Conservation (phyloP, 2,797 vertebrate genomes). For the Danio aesculapii region DNA sequence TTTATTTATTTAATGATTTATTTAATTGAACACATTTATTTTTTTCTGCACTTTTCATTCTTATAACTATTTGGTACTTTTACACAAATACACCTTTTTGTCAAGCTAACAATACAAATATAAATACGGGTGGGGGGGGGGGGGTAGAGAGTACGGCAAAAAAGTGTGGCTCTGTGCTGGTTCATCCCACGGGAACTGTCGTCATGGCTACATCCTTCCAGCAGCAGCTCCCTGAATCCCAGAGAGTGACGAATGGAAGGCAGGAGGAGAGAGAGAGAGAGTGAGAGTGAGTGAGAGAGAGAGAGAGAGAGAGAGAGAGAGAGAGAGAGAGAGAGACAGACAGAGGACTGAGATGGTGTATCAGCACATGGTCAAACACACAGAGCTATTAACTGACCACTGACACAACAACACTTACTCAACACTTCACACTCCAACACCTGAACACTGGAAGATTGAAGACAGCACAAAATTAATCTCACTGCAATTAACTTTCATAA, state of each 20-base stretch:
- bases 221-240: constrained; percentile 65
- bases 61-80: neutral
- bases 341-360: constrained; percentile 21
- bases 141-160: constrained; percentile 13
- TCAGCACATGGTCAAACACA: neutral
- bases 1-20: neutral
- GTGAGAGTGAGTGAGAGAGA: neutral
- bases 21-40: neutral
- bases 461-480: neutral
- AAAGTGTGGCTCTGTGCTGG: constrained; percentile 64
- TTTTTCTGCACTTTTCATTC: neutral
- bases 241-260: constrained; percentile 53
- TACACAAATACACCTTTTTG: neutral
- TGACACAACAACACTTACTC: constrained; percentile 12
- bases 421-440: neutral
- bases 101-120: neutral
- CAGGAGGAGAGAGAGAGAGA: constrained; percentile 18
- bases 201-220: constrained; percentile 73
- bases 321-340: neutral
- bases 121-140: neutral
- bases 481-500: neutral
- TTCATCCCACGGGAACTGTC: constrained; percentile 74
- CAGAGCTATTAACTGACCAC: neutral
- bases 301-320: neutral
- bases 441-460: neutral